Evolutionary conservation across 1,140 invertebrate species (phyloP).

Genomic region (Sitodiplosis mosellana): DNA sequence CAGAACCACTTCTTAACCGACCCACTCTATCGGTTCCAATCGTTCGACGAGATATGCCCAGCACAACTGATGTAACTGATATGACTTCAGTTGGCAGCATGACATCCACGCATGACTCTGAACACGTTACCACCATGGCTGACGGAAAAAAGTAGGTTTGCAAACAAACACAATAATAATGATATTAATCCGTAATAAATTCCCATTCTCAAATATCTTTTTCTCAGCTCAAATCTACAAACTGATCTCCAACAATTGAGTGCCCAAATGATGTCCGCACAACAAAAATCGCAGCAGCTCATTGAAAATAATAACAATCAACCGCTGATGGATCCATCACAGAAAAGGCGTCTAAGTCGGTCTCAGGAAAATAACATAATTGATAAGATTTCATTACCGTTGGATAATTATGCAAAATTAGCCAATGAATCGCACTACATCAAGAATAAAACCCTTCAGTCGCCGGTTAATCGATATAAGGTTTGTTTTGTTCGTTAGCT

Average conservation of each 20-base stretch:
- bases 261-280: too few species aligned
- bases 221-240: too few species aligned
- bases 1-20: constrained; percentile 21
- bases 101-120: constrained; percentile 20
- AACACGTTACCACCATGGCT: neutral
- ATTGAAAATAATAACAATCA: too few species aligned
- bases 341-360: too few species aligned
- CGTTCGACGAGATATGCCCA: constrained; percentile 21
- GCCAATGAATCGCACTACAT: neutral
- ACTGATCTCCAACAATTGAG: too few species aligned
- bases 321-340: too few species aligned
- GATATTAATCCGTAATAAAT: neutral
- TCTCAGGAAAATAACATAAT: too few species aligned
- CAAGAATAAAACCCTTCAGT: neutral
- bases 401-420: neutral
- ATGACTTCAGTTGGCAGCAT: constrained; percentile 24
- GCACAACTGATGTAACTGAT: constrained; percentile 25
- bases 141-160: neutral
- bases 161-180: too few species aligned
- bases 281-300: too few species aligned
- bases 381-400: too few species aligned
- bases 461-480: neutral
- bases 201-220: too few species aligned
- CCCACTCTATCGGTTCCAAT: constrained; percentile 18
- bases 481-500: neutral